Conservation (phyloP, 2,113 vertebrate species). For the Corythornis cristatus region DNA sequence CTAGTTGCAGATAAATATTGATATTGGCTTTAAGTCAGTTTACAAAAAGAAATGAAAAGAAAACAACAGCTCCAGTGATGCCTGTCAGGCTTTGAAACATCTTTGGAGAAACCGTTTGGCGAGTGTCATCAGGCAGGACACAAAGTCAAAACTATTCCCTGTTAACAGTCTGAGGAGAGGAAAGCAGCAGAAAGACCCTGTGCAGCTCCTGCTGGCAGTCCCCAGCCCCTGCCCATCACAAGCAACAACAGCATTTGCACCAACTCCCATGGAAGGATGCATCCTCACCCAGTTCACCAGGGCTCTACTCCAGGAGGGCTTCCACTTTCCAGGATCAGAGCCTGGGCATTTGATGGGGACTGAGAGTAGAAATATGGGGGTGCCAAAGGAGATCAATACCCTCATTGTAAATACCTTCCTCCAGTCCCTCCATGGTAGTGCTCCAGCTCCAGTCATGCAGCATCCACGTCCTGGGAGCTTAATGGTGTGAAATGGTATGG, state of each 20-base stretch:
- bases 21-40: slow-evolving; percentile 67
- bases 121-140: not conserved
- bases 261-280: not conserved
- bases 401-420: not conserved
- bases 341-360: not conserved
- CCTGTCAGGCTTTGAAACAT: slow-evolving; percentile 13
- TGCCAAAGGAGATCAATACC: not conserved
- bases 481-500: not conserved
- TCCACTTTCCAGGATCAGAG: rapidly evolving
- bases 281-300: not conserved
- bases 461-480: not conserved
- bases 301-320: rapidly evolving
- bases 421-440: not conserved
- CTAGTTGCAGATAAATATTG: slow-evolving; percentile 70
- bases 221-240: not conserved
- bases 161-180: not conserved
- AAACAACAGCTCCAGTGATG: slow-evolving; percentile 44
- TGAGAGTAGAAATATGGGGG: not conserved
- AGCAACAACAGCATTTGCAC: not conserved
- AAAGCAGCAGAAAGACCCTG: not conserved
- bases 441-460: not conserved
- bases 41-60: slow-evolving; percentile 53
- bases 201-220: not conserved
- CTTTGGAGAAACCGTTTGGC: slow-evolving; percentile 14
- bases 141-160: not conserved